Evolutionary conservation across 2,888 invertebrate species (phyloP).

Genomic region (Sericinus montela): DNA sequence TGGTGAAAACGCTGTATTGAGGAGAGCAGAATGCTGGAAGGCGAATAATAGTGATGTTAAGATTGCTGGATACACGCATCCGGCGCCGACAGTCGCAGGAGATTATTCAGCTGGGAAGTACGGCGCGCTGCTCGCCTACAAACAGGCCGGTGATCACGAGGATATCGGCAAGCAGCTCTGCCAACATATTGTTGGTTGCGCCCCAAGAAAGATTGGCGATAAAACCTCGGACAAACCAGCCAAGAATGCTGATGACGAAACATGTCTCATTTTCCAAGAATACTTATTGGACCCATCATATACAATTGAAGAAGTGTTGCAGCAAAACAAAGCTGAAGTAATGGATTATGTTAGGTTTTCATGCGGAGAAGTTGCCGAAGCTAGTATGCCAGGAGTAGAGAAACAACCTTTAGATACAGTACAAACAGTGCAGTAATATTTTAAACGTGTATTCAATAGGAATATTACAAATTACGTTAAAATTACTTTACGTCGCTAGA

Average conservation of each 20-base stretch:
- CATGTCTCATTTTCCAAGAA: slow-evolving; percentile 90
- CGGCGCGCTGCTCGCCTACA: slow-evolving; percentile 89
- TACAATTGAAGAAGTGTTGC: slow-evolving; percentile 85
- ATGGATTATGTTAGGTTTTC: slow-evolving; percentile 92
- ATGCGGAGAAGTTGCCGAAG: slow-evolving; percentile 85
- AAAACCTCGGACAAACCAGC: slow-evolving; percentile 80
- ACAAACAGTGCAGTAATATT: slow-evolving; percentile 80
- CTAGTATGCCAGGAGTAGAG: slow-evolving; percentile 62
- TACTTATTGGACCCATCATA: slow-evolving; percentile 88
- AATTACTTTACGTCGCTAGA: too few species aligned
- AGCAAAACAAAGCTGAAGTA: slow-evolving; percentile 82
- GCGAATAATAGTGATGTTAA: slow-evolving; percentile 65
- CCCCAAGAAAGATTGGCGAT: slow-evolving; percentile 86
- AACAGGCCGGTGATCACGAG: slow-evolving; percentile 54
- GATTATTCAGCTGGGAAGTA: slow-evolving; percentile 88
- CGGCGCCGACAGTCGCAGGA: slow-evolving; percentile 74
- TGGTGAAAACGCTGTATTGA: slow-evolving; percentile 93
- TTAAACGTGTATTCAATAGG: not conserved
- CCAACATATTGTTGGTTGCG: slow-evolving; percentile 96
- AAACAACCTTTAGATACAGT: slow-evolving; percentile 78
- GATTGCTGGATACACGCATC: slow-evolving; percentile 89
- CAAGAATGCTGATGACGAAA: slow-evolving; percentile 86
- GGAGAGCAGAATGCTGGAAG: slow-evolving; percentile 88
- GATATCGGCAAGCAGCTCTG: slow-evolving; percentile 87
- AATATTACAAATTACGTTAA: slow-evolving; percentile 12